Conservation (phyloP, 2,888 invertebrate genomes). For the Unio pictorum region DNA sequence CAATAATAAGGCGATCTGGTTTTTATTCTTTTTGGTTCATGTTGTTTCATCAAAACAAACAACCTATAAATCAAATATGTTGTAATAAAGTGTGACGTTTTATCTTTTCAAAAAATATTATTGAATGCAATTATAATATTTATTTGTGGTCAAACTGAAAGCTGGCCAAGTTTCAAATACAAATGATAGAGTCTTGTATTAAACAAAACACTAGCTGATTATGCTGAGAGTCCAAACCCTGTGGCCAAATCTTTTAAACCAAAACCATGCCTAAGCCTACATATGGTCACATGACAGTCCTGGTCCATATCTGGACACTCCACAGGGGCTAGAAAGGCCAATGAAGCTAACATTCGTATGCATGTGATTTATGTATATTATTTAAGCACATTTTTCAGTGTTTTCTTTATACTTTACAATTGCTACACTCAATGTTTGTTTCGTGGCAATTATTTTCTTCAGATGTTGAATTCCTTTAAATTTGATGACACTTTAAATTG, state of each 20-base stretch:
- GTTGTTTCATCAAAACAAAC: too few relatives aligned
- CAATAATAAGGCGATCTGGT: too few relatives aligned
- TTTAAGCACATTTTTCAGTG: slow-evolving; percentile 2
- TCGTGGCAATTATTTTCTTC: background rate
- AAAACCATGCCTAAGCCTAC: slow-evolving; percentile 1
- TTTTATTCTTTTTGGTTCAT: too few relatives aligned
- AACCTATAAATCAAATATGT: too few relatives aligned
- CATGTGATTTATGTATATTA: slow-evolving; percentile 4
- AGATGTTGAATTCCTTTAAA: background rate
- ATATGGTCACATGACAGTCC: background rate
- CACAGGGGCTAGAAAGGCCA: slow-evolving; percentile 2
- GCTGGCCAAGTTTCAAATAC: slow-evolving; percentile 13
- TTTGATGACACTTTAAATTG: too few relatives aligned
- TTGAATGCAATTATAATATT: slow-evolving; percentile 9
- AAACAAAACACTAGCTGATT: slow-evolving; percentile 9
- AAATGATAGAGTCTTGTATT: slow-evolving; percentile 13
- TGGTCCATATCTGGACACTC: background rate
- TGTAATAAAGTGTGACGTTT: too few relatives aligned
- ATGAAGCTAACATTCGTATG: slow-evolving; percentile 1
- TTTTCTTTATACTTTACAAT: background rate
- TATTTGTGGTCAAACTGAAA: slow-evolving; percentile 20
- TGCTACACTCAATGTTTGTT: background rate
- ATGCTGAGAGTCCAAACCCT: slow-evolving; percentile 8
- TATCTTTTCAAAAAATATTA: too few relatives aligned
- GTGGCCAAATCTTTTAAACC: slow-evolving; percentile 12